Base-by-base conservation (phyloP, 2,113 vertebrate genomes). In the Jacana jacana region DNA sequence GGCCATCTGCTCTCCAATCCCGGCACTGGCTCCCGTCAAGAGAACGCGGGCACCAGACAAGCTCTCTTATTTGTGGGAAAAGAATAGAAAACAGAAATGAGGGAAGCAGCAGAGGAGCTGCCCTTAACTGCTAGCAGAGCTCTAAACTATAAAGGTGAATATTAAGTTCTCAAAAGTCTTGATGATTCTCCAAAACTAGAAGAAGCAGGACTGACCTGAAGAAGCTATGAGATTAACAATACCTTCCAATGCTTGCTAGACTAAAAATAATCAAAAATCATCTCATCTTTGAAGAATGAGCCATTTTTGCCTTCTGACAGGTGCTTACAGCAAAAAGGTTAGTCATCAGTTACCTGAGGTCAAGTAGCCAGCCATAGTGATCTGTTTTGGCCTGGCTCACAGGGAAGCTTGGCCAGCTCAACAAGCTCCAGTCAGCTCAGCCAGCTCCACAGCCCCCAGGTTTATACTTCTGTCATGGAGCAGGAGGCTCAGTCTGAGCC, bases 1-100 rank as follows among this genome's bases (percentile, higher is more conserved):
- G 0, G 98, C 99, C 86, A 99, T 97, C 97, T 99, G 98, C 91
- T 99, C 98, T 9, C 99, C 98, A 12, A 99, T 98, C 8, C 99
- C 99, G 19, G 97, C 97, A 49, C 98, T 99, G 94, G 98, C 98
- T 44, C 99, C 98, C 1, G 98, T 99, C 95, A 99, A 97, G 39
- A 99, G 93, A 10, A 99, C 98, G 3, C 97, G 97, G 66, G 98
- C 97, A 19, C 98, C 98, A 72, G 95, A 97, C 77, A 99, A 97
- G 48, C 96, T 97, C 49, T 98, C 99, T 96, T 73, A 24, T 72
- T 76, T n/a, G 89, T 27, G 61, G 33, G 28, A 69, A 58, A 89
- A 82, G 49, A 61, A 39, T 3, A 54, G 40, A 49, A 88, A 13
- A 75, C 0, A 77, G 40, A 73, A 44, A 63, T 22, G n/a, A 63